Evolutionary conservation across 2,113 vertebrate genomes (phyloP), one percentile per base, ranked within the genome.

Genomic region (Otocyon megalotis): DNA sequence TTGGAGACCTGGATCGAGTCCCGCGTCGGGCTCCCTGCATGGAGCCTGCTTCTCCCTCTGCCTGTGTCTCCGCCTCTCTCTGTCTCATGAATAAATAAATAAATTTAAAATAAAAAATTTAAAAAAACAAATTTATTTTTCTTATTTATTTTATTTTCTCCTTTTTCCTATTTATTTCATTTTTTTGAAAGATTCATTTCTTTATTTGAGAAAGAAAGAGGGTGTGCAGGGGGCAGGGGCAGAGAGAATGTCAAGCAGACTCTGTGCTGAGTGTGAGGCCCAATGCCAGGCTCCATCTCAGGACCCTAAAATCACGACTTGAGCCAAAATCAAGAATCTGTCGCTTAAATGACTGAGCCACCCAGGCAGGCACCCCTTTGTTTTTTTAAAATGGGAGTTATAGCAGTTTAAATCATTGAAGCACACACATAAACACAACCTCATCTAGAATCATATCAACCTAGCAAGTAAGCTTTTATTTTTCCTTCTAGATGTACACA

Each of bases 131-230:
- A 43, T 43, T 43, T 43, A 43, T 43, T 43, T 43, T 43, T 43
- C 43, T 43, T 43, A 43, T 43, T 43, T 43, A 43, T 43, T 43
- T 43, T 43, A 43, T 43, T 43, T 87, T 82, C 63, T 1, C 15
- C 67, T 85, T 54, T 48, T 28, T 88, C 43, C 48, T 85, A 91
- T 11, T 93, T 35, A 93, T 96, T 94, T 76, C 74, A 63, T 69
- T 67, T 69, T 35, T n/a, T 35, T 35, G 2, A 35, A 54, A 69
- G 67, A 69, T 69, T 69, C 19, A 17, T 35, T 16, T 10, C n/a
- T 69, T 69, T 69, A 20, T 69, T 69, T 69, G 16, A 35, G 32
- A 69, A 20, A 69, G 67, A 69, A 69, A 35, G 32, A 69, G 28
- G 15, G 7, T 32, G 32, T 35, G 32, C 67, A 69, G 32, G n/a